A percentile compares a stretch with the other conserved stretches of the same genome.
phyloP scores from a whole-genome alignment of 2,888 invertebrate genomes.

The Lapara coniferarum region DNA sequence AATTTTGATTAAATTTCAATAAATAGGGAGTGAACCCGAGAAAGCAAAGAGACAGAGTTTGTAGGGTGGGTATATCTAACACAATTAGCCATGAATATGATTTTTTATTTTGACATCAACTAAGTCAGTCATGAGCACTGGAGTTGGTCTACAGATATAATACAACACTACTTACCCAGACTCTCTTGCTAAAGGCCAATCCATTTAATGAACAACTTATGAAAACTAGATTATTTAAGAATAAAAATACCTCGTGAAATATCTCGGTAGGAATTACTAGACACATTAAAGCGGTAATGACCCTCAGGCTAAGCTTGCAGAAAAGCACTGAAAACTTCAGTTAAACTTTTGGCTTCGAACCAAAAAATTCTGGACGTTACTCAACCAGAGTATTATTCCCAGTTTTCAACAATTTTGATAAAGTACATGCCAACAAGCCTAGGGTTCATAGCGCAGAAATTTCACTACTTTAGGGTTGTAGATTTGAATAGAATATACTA shows the following conservation, averaged over 20 bases:
- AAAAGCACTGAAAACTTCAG: conserved; percentile 17
- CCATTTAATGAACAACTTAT: too few relatives aligned
- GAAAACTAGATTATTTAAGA: not conserved
- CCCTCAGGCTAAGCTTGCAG: conserved; percentile 12
- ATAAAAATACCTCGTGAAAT: not conserved
- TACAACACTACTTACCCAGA: too few relatives aligned
- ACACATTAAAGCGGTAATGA: conserved; percentile 8
- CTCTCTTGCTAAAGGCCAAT: too few relatives aligned
- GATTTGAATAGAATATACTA: not conserved
- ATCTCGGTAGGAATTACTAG: not conserved
- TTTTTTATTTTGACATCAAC: too few relatives aligned
- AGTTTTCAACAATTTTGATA: conserved; percentile 18
- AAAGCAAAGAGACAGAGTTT: too few relatives aligned
- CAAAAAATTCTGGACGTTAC: conserved; percentile 10
- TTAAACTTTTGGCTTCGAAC: conserved; percentile 1
- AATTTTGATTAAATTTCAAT: too few relatives aligned
- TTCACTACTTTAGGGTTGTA: not conserved
- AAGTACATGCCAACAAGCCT: conserved; percentile 8
- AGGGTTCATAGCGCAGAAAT: not conserved
- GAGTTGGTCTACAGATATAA: too few relatives aligned
- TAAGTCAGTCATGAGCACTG: too few relatives aligned
- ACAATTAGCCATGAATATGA: too few relatives aligned
- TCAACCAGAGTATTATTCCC: conserved; percentile 9
- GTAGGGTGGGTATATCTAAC: too few relatives aligned
- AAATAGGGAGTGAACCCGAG: too few relatives aligned